Evolutionary conservation across 1,140 invertebrate genomes (phyloP), one percentile per base, ranked within the genome.

Genomic region (Diuraphis noxia): DNA sequence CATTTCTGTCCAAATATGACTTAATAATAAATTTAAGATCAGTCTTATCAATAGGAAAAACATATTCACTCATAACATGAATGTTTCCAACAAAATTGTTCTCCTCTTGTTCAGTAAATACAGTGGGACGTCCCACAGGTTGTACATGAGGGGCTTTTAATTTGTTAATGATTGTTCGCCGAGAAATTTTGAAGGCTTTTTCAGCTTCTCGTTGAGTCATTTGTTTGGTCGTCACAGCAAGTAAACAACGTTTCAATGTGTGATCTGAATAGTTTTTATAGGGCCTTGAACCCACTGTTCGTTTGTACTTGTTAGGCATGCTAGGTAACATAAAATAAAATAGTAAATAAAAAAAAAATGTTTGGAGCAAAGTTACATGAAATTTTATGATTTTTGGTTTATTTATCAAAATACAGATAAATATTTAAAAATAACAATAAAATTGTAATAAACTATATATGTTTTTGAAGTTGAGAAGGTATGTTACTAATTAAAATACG

Each of bases 151-250:
- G 23, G 23, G 52, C 49, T 84, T 92, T 92, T 77, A 92, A 19
- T 49, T 91, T 91, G 40, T 92, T 92, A 41, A 91, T 92, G 19
- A 92, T 92, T 17, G 92, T 92, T 46, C 88, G 77, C 63, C 46
- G n/a, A 46, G 88, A 40, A 91, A 92, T 92, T 56, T 82, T 84
- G 84, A 43, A 92, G 21, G 88, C 23, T 79, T 82, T 81, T 77
- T 87, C 87, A 87, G 92, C 92, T 79, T 92, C 87, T 43, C 91
- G 79, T 79, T 88, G 87, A 86, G 79, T 82, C 89, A 92, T 92
- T 34, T 84, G 30, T 88, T 81, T 87, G 52, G 41, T 85, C 63
- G 21, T 86, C 19, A 92, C 77, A 87, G 87, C 40, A n/a, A 43
- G 38, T 46, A 92, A 86, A 85, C 92, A 93, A 41, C 81, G 43